Percentiles rank a stretch among this genome's conserved stretches.
Evolutionary conservation across 2,113 vertebrate genomes (phyloP).

Genomic region (Odobenus rosmarus): DNA sequence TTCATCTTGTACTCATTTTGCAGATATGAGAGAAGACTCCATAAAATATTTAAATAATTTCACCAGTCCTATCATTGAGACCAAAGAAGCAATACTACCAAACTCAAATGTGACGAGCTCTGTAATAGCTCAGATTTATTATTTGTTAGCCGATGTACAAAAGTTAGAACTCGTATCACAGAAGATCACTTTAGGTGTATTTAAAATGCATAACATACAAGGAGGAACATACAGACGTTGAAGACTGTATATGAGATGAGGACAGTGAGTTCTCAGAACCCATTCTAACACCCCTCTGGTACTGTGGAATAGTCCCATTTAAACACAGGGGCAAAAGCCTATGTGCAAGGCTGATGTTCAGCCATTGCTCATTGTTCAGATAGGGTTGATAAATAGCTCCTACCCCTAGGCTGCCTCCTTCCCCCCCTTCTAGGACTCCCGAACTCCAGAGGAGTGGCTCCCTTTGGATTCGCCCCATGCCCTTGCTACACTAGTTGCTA

Average conservation of each 20-base stretch:
- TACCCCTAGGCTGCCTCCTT: not conserved
- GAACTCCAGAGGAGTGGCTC: not conserved
- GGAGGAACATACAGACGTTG: not conserved
- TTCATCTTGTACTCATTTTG: not conserved
- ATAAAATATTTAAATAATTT: slow-evolving; percentile 6
- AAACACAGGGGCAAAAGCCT: not conserved
- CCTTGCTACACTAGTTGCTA: not conserved
- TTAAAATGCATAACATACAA: not conserved
- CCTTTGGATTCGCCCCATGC: not conserved
- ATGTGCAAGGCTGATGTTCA: not conserved
- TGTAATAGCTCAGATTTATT: not conserved
- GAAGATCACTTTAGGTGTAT: not conserved
- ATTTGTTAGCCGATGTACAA: not conserved
- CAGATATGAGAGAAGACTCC: not conserved
- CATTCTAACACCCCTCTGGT: not conserved
- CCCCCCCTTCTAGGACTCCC: not conserved
- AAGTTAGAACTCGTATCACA: not conserved
- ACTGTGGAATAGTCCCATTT: not conserved
- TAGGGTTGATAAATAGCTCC: not conserved
- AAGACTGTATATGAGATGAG: not conserved
- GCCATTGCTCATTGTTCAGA: not conserved
- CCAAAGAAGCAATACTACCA: not conserved
- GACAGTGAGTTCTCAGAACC: not conserved
- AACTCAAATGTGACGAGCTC: not conserved
- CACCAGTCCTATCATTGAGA: not conserved